Evolutionary conservation across 1,140 invertebrate genomes (phyloP).

Genomic region (Pemphigus obesinymphae): DNA sequence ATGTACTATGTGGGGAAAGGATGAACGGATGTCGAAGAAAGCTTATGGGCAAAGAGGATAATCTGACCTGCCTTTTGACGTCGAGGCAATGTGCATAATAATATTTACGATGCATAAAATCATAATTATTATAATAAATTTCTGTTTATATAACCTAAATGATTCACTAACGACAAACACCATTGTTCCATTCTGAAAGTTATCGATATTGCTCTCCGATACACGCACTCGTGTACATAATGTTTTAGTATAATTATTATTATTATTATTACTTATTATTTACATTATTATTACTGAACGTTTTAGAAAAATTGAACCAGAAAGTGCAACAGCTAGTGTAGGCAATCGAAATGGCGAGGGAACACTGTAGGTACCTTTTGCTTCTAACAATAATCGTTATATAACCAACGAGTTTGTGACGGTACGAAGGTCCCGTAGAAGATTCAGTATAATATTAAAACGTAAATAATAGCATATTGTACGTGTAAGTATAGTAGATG

Average conservation of each 20-base stretch:
- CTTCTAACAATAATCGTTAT: background rate
- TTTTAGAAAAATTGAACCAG: background rate
- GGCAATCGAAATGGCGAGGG: background rate
- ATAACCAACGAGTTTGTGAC: background rate
- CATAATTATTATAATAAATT: constrained; percentile 16
- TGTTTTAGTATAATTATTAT: background rate
- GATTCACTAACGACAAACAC: background rate
- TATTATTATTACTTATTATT: background rate
- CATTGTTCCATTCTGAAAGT: constrained; percentile 8
- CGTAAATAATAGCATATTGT: background rate
- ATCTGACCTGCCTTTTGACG: constrained; percentile 9
- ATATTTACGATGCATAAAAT: constrained; percentile 8
- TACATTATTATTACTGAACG: background rate
- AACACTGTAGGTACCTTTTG: too few relatives aligned
- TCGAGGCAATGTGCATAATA: background rate
- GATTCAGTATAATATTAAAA: background rate
- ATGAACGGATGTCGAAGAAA: constrained; percentile 6
- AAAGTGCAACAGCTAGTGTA: constrained; percentile 29
- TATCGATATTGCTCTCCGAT: background rate
- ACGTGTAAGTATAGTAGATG: background rate
- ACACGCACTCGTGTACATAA: background rate
- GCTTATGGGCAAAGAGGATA: background rate
- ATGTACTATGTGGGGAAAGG: background rate
- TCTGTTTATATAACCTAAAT: background rate
- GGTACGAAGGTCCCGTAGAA: background rate